Evolutionary conservation across 2,797 vertebrate genomes (phyloP).

Genomic region (Calcarius lapponicus): DNA sequence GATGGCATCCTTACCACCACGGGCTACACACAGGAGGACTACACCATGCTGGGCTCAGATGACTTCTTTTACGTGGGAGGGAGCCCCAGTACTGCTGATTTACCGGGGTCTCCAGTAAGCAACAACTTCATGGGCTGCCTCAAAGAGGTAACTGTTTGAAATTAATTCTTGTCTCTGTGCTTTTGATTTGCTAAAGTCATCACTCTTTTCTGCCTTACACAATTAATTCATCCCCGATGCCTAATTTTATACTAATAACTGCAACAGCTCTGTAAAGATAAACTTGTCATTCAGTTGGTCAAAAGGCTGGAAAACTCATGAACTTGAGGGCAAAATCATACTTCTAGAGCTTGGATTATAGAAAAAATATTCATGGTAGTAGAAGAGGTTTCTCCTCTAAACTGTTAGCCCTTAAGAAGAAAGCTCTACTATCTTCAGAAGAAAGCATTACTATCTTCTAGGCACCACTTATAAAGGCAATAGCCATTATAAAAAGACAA

Average conservation of each 20-base stretch:
- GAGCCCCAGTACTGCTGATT: slow-evolving; percentile 94
- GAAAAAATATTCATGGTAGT: background rate
- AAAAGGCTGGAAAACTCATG: background rate
- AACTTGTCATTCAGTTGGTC: background rate
- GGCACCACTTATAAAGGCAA: background rate
- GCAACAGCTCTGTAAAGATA: background rate
- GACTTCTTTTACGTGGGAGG: slow-evolving; percentile 99
- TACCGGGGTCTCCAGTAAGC: slow-evolving; percentile 97
- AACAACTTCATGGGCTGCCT: slow-evolving; percentile 99
- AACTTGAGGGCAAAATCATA: background rate
- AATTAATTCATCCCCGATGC: background rate
- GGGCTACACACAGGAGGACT: slow-evolving; percentile 98
- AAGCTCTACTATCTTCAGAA: background rate
- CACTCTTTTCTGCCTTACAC: background rate
- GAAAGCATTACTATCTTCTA: background rate
- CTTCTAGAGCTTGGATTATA: background rate
- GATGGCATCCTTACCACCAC: slow-evolving; percentile 98
- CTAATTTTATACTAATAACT: background rate
- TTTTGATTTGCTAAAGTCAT: background rate
- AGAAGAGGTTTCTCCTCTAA: background rate
- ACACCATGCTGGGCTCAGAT: slow-evolving; percentile 97
- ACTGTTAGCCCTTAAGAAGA: background rate
- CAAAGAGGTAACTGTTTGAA: slow-evolving; percentile 86
- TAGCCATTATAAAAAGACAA: background rate
- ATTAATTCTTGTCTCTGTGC: background rate